Evolutionary conservation across 92 coral and sea anemone species (phyloP).

Genomic region (Porites lobata): DNA sequence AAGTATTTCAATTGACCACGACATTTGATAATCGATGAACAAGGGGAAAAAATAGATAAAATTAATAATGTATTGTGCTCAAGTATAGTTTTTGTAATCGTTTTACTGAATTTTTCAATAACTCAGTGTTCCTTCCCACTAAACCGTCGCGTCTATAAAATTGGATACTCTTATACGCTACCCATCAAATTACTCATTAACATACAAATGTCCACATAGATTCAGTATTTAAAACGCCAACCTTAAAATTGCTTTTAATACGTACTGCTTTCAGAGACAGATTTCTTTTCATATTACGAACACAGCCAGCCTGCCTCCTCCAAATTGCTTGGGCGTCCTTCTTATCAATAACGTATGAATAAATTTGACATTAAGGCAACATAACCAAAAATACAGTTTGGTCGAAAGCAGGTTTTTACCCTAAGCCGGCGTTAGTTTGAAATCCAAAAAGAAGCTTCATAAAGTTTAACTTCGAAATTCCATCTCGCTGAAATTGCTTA

Average conservation of each 20-base stretch:
- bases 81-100: too few relatives aligned
- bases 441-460: too few relatives aligned
- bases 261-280: not conserved
- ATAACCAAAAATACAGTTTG: not conserved
- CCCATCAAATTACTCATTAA: not conserved
- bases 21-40: not conserved
- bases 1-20: not conserved
- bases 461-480: not conserved
- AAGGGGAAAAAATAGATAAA: too few relatives aligned
- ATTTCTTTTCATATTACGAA: not conserved
- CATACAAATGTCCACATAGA: not conserved
- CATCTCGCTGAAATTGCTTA: too few relatives aligned
- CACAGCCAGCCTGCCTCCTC: not conserved
- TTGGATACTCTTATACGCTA: not conserved
- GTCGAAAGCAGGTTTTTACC: not conserved
- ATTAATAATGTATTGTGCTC: too few relatives aligned
- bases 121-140: too few relatives aligned
- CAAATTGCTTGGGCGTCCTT: not conserved
- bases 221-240: slow-evolving; percentile 12
- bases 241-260: slow-evolving; percentile 7
- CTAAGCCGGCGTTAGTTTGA: not conserved
- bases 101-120: too few relatives aligned
- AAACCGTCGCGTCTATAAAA: not conserved
- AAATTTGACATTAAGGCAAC: not conserved
- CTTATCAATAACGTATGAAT: not conserved